A percentile compares a stretch with the other conserved stretches of the same genome.
phyloP scores from a whole-genome alignment of 2,113 vertebrate genomes.

The Pungitius pungitius region DNA sequence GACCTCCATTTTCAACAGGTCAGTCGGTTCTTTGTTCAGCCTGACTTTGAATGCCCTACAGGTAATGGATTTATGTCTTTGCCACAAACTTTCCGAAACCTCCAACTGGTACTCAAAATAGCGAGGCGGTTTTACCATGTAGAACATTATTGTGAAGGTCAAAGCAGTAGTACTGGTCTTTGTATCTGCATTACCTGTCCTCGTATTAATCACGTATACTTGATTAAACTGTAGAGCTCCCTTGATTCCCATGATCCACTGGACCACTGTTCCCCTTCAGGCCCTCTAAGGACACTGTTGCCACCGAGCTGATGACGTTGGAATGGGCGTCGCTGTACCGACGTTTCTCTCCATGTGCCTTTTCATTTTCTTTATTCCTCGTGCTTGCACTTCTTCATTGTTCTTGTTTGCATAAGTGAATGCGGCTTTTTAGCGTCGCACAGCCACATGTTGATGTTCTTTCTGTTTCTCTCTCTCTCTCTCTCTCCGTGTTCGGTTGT shows the following conservation, averaged over 20 bases:
- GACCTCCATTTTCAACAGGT: constrained; percentile 5
- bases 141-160: background rate
- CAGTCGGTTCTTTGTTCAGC: constrained; percentile 3
- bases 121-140: background rate
- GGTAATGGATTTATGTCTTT: constrained; percentile 13
- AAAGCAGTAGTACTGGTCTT: background rate
- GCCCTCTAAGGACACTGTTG: constrained; percentile 7
- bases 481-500: background rate
- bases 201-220: constrained; percentile 12
- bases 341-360: too few species aligned
- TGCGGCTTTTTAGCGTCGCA: background rate
- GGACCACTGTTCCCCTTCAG: constrained; percentile 15
- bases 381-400: too few species aligned
- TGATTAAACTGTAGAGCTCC: constrained; percentile 1
- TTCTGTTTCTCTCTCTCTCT: too few species aligned
- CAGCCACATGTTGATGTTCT: background rate
- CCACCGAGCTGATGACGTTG: constrained; percentile 38
- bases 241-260: constrained; percentile 9
- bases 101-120: background rate
- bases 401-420: constrained; percentile 34
- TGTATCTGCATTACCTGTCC: background rate
- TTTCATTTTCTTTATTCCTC: too few species aligned
- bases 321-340: too few species aligned
- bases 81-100: constrained; percentile 2
- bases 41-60: background rate